phyloP scores from a whole-genome alignment of 1,140 invertebrate species.

The Penaeus chinensis region DNA sequence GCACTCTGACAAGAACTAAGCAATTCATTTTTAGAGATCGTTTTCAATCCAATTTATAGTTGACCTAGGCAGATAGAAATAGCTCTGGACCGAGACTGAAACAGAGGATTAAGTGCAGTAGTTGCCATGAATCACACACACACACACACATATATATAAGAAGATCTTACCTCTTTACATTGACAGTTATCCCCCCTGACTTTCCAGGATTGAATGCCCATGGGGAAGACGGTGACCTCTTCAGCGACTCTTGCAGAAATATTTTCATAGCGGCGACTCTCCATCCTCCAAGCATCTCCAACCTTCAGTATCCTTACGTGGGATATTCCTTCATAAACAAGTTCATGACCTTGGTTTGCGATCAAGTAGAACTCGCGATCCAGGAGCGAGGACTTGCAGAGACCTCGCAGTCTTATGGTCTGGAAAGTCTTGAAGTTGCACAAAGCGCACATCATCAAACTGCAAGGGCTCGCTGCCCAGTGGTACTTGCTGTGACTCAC shows the following conservation, averaged over 20 bases:
- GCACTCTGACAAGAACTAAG: no score
- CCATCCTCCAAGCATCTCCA: constrained; percentile 29
- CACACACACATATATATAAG: no score
- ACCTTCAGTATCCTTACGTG: constrained; percentile 19
- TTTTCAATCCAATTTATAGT: no score
- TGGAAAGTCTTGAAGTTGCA: constrained; percentile 45
- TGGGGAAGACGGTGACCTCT: constrained; percentile 20
- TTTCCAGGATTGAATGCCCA: constrained; percentile 39
- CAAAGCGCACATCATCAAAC: constrained; percentile 25
- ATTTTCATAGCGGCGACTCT: constrained; percentile 23
- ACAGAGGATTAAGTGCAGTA: no score
- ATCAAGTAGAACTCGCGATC: constrained; percentile 36
- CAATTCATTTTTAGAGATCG: no score
- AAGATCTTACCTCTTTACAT: constrained; percentile 29
- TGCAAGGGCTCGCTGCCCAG: constrained; percentile 44
- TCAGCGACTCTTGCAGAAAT: constrained; percentile 14
- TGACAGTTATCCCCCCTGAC: constrained; percentile 35
- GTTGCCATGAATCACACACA: no score
- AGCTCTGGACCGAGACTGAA: no score
- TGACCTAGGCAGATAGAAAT: no score
- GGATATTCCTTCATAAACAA: constrained; percentile 24
- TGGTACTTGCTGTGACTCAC: constrained; percentile 41
- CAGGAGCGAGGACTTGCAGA: constrained; percentile 22
- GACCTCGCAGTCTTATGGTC: constrained; percentile 32
- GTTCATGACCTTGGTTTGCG: constrained; percentile 16